Percentiles rank a stretch among this genome's conserved stretches.
phyloP scores from a whole-genome alignment of 2,113 vertebrate species.

The Willisornis vidua region DNA sequence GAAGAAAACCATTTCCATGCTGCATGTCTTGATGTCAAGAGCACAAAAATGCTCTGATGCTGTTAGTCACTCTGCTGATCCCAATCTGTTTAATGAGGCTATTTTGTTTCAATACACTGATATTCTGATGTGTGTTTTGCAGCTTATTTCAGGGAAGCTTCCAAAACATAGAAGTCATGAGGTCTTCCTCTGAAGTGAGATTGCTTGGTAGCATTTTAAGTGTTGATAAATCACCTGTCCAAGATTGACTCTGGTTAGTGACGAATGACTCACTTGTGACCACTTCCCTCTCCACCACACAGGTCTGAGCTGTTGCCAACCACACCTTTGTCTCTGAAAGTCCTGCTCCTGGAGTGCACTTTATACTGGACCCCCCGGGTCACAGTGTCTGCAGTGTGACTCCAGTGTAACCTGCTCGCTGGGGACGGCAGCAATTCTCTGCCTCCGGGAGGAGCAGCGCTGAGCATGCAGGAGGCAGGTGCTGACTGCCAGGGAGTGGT shows the following conservation, averaged over 20 bases:
- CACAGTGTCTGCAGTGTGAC: not conserved
- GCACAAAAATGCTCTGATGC: not conserved
- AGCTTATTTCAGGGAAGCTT: not conserved
- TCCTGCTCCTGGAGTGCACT: not conserved
- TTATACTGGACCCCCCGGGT: not conserved
- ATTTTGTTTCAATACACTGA: not conserved
- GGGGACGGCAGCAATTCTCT: not conserved
- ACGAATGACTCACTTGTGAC: not conserved
- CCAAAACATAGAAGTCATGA: not conserved
- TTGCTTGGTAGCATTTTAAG: not conserved
- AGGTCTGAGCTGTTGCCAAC: not conserved
- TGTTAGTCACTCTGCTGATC: not conserved
- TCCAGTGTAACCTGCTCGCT: not conserved
- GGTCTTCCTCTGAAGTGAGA: not conserved
- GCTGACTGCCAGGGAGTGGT: not conserved
- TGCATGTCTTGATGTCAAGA: accelerated
- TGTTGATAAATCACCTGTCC: accelerated
- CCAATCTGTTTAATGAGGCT: not conserved
- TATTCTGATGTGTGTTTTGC: not conserved
- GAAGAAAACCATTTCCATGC: not conserved
- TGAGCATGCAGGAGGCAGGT: not conserved
- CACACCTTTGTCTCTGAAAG: not conserved
- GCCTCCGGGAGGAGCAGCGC: not conserved
- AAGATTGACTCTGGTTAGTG: not conserved
- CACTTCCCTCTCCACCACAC: accelerated